A percentile compares a stretch with the other conserved stretches of the same genome.
Conservation (phyloP, 2,888 invertebrate genomes). For the Thera britannica region DNA sequence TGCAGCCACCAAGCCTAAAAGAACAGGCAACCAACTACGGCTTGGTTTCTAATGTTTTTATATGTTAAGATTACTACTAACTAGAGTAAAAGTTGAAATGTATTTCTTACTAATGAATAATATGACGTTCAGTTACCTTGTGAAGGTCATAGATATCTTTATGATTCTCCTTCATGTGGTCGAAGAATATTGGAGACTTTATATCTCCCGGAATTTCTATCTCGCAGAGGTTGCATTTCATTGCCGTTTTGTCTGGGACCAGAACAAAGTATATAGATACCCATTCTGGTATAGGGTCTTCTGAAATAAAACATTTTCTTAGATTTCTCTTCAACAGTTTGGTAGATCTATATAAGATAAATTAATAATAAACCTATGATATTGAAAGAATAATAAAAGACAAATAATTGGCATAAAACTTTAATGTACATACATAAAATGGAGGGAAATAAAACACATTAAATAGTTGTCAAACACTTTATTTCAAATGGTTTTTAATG, state of each 20-base stretch:
- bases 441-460: conserved; percentile 17
- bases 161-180: conserved; percentile 63
- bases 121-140: conserved; percentile 43
- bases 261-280: conserved; percentile 67
- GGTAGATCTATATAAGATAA: neutral
- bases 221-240: conserved; percentile 73
- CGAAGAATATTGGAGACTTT: conserved; percentile 56
- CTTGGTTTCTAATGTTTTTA: too few relatives aligned
- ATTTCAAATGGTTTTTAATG: neutral
- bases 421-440: conserved; percentile 6
- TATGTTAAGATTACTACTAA: too few relatives aligned
- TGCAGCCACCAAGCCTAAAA: too few relatives aligned
- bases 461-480: neutral
- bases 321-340: neutral
- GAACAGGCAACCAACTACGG: too few relatives aligned
- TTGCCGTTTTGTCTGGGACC: conserved; percentile 46
- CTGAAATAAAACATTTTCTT: conserved; percentile 26
- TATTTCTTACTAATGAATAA: neutral
- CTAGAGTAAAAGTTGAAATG: neutral
- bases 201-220: conserved; percentile 48
- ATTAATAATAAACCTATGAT: neutral
- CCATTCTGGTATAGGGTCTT: conserved; percentile 64
- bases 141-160: conserved; percentile 71
- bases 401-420: neutral
- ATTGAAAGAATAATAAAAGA: conserved; percentile 37